Conservation (phyloP, 2,113 vertebrate genomes). For the Spilogale gracilis region DNA sequence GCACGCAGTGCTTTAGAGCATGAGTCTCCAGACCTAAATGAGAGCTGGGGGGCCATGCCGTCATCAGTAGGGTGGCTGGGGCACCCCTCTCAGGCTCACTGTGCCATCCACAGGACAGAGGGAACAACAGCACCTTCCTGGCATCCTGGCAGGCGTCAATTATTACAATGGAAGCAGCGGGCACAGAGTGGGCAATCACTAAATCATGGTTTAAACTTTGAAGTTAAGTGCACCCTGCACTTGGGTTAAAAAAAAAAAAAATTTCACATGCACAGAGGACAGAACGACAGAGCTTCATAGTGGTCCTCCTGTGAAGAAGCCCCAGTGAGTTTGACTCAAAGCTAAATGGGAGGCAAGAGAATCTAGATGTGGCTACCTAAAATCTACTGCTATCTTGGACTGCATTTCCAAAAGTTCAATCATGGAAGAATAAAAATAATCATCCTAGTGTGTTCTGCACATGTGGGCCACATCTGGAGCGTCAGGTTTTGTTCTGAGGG, state of each 20-base stretch:
- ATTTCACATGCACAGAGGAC: not conserved
- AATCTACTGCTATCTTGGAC: not conserved
- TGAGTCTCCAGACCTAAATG: not conserved
- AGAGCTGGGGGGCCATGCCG: not conserved
- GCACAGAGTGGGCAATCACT: not conserved
- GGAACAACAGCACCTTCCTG: not conserved
- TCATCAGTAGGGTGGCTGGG: no score
- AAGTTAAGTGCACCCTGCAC: not conserved
- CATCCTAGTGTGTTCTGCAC: not conserved
- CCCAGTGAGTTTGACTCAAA: constrained; percentile 11
- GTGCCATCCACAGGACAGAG: not conserved
- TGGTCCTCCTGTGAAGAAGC: not conserved
- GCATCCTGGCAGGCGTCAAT: not conserved
- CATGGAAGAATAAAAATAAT: constrained; percentile 30
- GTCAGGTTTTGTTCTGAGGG: not conserved
- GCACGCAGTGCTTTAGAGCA: not conserved
- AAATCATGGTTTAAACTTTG: constrained; percentile 6
- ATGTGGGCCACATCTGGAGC: not conserved
- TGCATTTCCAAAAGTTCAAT: constrained; percentile 21
- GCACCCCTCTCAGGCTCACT: not conserved
- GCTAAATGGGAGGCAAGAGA: not conserved
- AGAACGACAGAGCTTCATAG: not conserved
- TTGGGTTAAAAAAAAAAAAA: not conserved
- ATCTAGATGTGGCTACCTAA: not conserved
- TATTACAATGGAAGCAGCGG: not conserved